Conservation (phyloP, 2,888 invertebrate species). For the Andricus curvator region DNA sequence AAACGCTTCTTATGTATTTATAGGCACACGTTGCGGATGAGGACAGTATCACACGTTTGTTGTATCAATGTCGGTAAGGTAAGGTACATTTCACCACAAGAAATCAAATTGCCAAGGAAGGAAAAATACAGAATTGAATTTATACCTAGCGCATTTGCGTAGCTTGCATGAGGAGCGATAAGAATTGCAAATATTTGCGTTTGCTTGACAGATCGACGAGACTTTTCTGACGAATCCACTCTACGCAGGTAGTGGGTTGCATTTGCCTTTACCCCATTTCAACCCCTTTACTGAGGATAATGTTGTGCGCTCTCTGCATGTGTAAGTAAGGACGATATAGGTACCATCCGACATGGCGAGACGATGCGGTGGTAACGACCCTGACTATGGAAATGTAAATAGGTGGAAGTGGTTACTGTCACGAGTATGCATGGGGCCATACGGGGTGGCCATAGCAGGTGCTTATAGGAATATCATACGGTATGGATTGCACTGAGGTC, state of each 20-base stretch:
- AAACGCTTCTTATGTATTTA: too few species aligned
- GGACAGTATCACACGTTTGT: too few species aligned
- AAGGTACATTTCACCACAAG: neutral
- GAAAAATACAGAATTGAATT: neutral
- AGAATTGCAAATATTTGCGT: neutral
- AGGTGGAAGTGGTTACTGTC: neutral
- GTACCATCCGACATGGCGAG: neutral
- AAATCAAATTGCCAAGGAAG: neutral
- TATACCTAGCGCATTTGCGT: neutral
- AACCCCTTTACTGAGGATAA: neutral
- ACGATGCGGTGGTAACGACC: neutral
- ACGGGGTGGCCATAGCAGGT: too few species aligned
- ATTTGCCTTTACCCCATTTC: constrained; percentile 4
- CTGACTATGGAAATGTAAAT: neutral
- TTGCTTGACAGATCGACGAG: constrained; percentile 1
- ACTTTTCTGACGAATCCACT: neutral
- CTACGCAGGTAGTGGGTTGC: neutral
- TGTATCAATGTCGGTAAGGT: neutral
- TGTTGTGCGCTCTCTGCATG: neutral
- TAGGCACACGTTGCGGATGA: neutral
- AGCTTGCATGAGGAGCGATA: neutral
- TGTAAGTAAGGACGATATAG: neutral
- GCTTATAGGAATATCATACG: too few species aligned
- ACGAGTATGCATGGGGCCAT: neutral
- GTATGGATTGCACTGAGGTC: too few species aligned